A percentile compares a stretch with the other conserved stretches of the same genome.
Evolutionary conservation across 2,797 vertebrate species (phyloP).

Genomic region (Delichon dasypus): DNA sequence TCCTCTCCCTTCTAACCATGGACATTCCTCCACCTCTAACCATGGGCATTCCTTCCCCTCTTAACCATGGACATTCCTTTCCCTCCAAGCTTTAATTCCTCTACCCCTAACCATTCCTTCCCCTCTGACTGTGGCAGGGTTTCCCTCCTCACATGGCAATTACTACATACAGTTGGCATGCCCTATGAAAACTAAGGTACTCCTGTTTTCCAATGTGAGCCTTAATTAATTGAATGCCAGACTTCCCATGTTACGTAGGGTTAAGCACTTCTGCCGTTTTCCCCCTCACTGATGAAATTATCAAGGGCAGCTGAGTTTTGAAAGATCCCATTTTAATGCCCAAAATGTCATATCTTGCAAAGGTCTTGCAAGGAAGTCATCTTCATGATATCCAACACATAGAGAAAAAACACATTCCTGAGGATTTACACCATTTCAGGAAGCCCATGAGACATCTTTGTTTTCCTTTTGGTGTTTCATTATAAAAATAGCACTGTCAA

Average conservation of each 20-base stretch:
- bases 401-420: neutral
- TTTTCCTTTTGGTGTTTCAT: neutral
- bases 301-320: neutral
- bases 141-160: neutral
- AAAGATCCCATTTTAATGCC: neutral
- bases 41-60: rapidly evolving
- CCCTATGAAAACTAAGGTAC: neutral
- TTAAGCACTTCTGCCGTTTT: neutral
- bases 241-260: rapidly evolving
- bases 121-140: rapidly evolving
- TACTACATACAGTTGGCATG: rapidly evolving
- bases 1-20: neutral
- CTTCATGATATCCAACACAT: rapidly evolving
- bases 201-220: neutral
- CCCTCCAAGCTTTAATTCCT: neutral
- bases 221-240: neutral
- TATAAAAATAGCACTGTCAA: neutral
- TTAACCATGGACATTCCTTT: rapidly evolving
- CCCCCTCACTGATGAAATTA: rapidly evolving
- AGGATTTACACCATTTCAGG: neutral
- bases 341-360: rapidly evolving
- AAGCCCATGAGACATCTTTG: neutral
- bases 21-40: too few relatives aligned
- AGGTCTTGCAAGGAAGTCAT: neutral
- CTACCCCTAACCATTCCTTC: neutral